A percentile compares a stretch with the other conserved stretches of the same genome.
These are phyloP conservation scores for Pangasius djambal DNA, from an alignment of 2,797 vertebrate genomes.

Conservation along the genomic window DNA sequence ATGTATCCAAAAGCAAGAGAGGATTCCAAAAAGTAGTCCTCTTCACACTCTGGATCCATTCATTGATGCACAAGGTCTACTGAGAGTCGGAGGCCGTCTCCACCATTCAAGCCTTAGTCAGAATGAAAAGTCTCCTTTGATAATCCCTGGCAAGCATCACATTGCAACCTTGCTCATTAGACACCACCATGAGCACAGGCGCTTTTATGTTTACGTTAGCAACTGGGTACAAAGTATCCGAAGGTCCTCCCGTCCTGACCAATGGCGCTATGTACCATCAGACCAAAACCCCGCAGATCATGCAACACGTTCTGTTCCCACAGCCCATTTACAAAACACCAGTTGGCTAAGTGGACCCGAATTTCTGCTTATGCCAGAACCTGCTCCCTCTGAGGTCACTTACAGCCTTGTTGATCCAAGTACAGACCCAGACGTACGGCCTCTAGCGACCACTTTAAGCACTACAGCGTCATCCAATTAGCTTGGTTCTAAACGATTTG, in stretches of 20 bases:
- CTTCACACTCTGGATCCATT: constrained; percentile 48
- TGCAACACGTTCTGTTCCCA: background rate
- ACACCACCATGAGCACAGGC: constrained; percentile 40
- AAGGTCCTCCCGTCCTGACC: background rate
- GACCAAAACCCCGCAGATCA: background rate
- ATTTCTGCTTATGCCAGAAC: background rate
- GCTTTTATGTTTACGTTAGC: background rate
- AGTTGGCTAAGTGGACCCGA: background rate
- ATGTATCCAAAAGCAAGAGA: constrained; percentile 33
- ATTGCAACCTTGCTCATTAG: constrained; percentile 40
- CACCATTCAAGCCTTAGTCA: constrained; percentile 33
- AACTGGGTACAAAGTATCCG: background rate
- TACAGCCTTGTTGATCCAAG: background rate
- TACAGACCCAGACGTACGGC: background rate
- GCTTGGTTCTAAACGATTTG: background rate
- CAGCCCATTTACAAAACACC: background rate
- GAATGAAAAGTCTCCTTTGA: constrained; percentile 44
- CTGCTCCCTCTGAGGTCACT: background rate
- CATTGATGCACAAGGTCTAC: constrained; percentile 26
- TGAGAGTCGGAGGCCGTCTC: constrained; percentile 51
- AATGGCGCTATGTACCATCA: background rate
- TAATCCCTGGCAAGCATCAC: constrained; percentile 48
- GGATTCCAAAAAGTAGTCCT: constrained; percentile 39
- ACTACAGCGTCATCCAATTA: background rate
- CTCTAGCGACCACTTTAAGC: background rate